Evolutionary conservation across 2,888 invertebrate species (phyloP).

Genomic region (Pollenia amentaria): DNA sequence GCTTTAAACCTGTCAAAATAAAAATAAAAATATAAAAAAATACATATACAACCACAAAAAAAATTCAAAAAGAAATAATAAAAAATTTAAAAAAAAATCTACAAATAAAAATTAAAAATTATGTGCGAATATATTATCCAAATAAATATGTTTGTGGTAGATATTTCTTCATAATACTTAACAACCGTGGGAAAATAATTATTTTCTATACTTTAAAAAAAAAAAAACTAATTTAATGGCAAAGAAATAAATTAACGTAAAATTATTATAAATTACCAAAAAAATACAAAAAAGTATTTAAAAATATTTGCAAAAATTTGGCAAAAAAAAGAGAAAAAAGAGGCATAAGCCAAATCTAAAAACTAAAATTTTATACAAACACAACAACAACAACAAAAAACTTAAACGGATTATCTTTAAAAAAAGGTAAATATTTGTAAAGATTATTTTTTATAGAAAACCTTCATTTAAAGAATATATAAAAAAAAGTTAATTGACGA

Average conservation of each 20-base stretch:
- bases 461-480: not conserved
- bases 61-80: constrained; percentile 5
- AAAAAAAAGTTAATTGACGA: constrained; percentile 3
- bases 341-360: constrained; percentile 1
- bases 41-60: constrained; percentile 32
- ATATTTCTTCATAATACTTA: constrained; percentile 47
- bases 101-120: constrained; percentile 59
- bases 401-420: constrained; percentile 38
- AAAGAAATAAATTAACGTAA: constrained; percentile 38
- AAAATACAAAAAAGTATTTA: constrained; percentile 10
- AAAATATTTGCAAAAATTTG: not conserved
- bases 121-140: constrained; percentile 57
- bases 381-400: not conserved
- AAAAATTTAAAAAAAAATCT: constrained; percentile 9
- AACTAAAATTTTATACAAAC: not conserved
- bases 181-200: constrained; percentile 70
- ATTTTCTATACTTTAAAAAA: constrained; percentile 16
- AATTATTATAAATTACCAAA: constrained; percentile 15
- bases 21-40: constrained; percentile 48
- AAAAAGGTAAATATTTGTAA: constrained; percentile 36
- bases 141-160: constrained; percentile 27
- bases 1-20: constrained; percentile 70
- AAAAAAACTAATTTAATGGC: constrained; percentile 40
- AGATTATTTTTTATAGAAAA: not conserved
- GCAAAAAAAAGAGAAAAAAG: not conserved